These are phyloP conservation scores for Ivindomyrus marchei DNA, from an alignment of 2,113 vertebrate genomes.

Conservation along the genomic window DNA sequence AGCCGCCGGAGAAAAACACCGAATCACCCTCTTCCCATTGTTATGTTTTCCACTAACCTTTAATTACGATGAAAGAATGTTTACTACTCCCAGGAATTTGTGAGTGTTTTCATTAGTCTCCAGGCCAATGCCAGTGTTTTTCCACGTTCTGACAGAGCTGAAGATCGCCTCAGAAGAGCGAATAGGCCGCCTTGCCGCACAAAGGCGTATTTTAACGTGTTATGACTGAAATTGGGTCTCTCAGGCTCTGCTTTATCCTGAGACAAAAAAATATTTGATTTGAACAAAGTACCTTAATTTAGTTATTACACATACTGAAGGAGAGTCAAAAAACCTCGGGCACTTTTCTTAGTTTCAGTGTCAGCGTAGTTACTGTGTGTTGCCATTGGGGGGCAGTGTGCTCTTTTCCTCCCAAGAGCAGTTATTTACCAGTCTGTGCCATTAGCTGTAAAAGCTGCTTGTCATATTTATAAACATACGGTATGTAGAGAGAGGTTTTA, in stretches of 20 bases:
- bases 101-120: neutral
- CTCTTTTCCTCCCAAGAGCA: neutral
- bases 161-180: neutral
- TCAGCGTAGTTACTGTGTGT: neutral
- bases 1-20: neutral
- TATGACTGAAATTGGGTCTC: neutral
- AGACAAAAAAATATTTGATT: neutral
- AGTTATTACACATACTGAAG: neutral
- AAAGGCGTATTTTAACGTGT: neutral
- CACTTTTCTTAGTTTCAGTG: neutral
- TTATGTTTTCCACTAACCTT: slow-evolving; percentile 14
- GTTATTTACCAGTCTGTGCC: neutral
- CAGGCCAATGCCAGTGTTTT: neutral
- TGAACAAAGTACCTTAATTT: neutral
- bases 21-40: neutral
- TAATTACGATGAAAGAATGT: slow-evolving; percentile 17
- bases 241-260: neutral
- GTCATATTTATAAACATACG: neutral
- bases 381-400: neutral
- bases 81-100: neutral
- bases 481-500: neutral
- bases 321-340: neutral
- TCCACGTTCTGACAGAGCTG: neutral
- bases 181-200: neutral
- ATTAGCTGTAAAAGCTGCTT: neutral